Base-by-base conservation (phyloP, 2,113 vertebrate species). In the Dascyllus trimaculatus region DNA sequence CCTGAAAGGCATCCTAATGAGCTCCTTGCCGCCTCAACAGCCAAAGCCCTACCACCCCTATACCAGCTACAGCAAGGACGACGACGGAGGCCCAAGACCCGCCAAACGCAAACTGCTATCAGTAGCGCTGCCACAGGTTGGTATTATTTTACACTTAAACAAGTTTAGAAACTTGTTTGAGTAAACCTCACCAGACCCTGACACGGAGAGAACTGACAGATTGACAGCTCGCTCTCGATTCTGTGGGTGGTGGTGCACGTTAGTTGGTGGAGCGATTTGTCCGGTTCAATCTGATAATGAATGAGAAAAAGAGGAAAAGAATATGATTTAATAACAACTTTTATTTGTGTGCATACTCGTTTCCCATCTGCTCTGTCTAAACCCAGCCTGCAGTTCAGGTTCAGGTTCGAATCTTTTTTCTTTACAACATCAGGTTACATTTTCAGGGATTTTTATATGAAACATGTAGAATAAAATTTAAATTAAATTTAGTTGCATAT, bases 1-100 rank as follows among this genome's bases (percentile, higher is more conserved):
- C n/a, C 1, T 88, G 18, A 93, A 80, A 51, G 94, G 95, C 11
- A 72, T 92, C 11, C 5, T 86, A 3, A 69, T 92, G 14, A 91
- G 49, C 8, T 18, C 70, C 19, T 4, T 88, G 14, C 81, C 84
- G 2, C 86, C 75, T 0, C 84, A 80, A 21, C 83, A 79, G 29
- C 69, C 80, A 1, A 95, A 92, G 45, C 80, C 82, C 8, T 85
- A 80, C 24, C 85, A 80, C 24, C 85, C 51, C 9, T 75, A 48
- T 4, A 2, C 13, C 29, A 73, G 25, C 52, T 90, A 56, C 68
- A 21, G 38, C 32, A 67, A 79, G 22, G 87, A 93, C 0, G 85
- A 91, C 0, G 78, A 80, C 0, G 84, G 90, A 0, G 77, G 78
- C 9, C 86, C 35, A 18, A 85, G 78, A 40, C 60, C 69, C 0